Base-by-base conservation (phyloP, 2,888 invertebrate species). In the Plagodis pulveraria region DNA sequence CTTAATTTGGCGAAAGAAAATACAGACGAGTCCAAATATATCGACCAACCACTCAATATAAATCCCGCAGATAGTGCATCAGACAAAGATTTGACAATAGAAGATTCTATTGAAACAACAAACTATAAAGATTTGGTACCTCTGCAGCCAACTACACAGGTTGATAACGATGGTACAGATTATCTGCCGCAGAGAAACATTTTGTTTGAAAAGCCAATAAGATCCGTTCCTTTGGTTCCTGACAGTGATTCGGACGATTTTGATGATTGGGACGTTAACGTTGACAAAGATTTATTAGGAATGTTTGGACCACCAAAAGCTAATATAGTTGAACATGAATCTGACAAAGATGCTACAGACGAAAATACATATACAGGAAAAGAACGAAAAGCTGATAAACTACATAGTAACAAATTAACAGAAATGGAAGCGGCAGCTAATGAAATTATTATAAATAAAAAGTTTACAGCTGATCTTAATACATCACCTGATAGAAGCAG, bases 1-100 rank as follows among this genome's bases (percentile, higher is more conserved):
- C 78, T 87, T 5, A 93, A 93, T 68, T 81, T 93, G 55, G 94
- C 93, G 6, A 63, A 75, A 44, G 76, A 73, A 52, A 77, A 79
- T 36, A 70, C 75, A 7, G 63, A 78, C 6, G 91, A 91, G 63
- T 65, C 76, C 4, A 63, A 76, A 22, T 83, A 76, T 71, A 70
- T 91, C n/a, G 54, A 79, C 6, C 66, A 66, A 49, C 67, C 81
- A 6, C 64, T 73, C 44, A 71, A 72, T 32, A 68, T 67, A 56
- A 71, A 63, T 35, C 54, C 51, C 6, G 58, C 58, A 5, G 74
- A 71, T 7, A 67, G 73, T 32, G 59, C 56, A 0, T 57, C 61
- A 12, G 71, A 73, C 6, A 55, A 69, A 48, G 56, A 47, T 7
- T 61, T 65, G 8, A 51, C 57, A 33, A 36, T 44, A 0, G 7